Conservation (phyloP, 2,797 vertebrate genomes). For the Lagodon rhomboides region DNA sequence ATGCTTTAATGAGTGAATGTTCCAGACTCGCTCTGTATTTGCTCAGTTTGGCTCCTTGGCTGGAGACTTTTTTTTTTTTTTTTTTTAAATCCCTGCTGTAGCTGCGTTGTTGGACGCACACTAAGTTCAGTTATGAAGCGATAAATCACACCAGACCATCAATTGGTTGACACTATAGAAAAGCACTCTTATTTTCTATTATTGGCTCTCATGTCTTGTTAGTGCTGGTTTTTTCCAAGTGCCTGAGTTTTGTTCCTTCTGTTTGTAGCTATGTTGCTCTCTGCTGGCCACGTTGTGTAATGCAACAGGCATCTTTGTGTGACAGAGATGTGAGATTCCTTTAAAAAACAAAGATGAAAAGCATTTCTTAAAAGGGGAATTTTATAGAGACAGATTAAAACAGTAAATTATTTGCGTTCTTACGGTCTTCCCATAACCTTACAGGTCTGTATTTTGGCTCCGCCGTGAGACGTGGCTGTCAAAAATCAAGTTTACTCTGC, state of each 20-base stretch:
- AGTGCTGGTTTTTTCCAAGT: conserved; percentile 13
- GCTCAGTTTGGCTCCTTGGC: conserved; percentile 59
- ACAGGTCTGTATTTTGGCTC: background rate
- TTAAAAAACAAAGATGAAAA: background rate
- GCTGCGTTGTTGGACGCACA: conserved; percentile 27
- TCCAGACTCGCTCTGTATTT: conserved; percentile 56
- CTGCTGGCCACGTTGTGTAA: conserved; percentile 73
- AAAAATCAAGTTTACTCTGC: background rate
- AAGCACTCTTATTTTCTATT: conserved; percentile 8
- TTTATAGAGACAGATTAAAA: background rate
- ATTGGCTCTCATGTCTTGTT: conserved; percentile 14
- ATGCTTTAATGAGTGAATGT: conserved; percentile 72
- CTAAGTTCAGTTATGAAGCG: conserved; percentile 36
- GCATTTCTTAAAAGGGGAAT: background rate
- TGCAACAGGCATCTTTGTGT: conserved; percentile 22
- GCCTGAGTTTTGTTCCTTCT: conserved; percentile 1
- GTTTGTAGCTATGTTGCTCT: conserved; percentile 72
- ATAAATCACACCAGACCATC: conserved; percentile 31
- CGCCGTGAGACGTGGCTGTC: background rate
- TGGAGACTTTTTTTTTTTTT: conserved; percentile 16
- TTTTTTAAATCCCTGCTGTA: conserved; percentile 27
- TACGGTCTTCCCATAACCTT: background rate
- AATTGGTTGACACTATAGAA: conserved; percentile 18
- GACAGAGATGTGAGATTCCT: background rate
- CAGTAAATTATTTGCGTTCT: background rate